A percentile compares a stretch with the other conserved stretches of the same genome.
Conservation (phyloP, 2,888 invertebrate species). For the Amphimallon solstitiale region DNA sequence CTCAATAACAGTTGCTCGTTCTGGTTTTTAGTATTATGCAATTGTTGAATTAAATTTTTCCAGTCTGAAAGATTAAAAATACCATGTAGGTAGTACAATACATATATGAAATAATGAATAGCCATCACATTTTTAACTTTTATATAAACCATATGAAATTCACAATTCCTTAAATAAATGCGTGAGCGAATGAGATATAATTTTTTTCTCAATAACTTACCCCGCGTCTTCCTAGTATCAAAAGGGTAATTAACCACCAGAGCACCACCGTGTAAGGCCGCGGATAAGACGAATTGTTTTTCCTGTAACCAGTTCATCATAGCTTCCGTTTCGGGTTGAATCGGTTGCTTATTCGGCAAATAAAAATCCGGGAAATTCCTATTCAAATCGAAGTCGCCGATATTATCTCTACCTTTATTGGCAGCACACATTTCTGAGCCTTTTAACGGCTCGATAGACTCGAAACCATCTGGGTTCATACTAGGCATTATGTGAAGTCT, state of each 20-base stretch:
- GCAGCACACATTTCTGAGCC: constrained; percentile 53
- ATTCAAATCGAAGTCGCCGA: constrained; percentile 63
- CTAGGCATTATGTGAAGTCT: constrained; percentile 77
- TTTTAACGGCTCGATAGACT: constrained; percentile 43
- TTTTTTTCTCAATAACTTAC: constrained; percentile 51
- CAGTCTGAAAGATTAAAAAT: constrained; percentile 45
- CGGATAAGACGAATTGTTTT: constrained; percentile 71
- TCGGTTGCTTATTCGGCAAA: constrained; percentile 59
- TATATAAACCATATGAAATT: background rate
- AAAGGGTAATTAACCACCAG: constrained; percentile 77
- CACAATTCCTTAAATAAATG: too few species aligned
- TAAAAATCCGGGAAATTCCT: constrained; percentile 73
- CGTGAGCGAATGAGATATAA: too few species aligned
- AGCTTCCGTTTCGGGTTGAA: constrained; percentile 69
- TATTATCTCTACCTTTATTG: constrained; percentile 54
- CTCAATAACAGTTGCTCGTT: constrained; percentile 41
- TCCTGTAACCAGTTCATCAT: constrained; percentile 69
- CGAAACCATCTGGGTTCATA: constrained; percentile 82
- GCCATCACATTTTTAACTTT: background rate
- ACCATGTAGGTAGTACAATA: background rate
- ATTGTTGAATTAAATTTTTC: constrained; percentile 45
- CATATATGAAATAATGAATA: background rate
- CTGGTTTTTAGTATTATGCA: constrained; percentile 40
- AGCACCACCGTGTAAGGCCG: constrained; percentile 72
- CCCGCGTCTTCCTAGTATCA: constrained; percentile 65